These are phyloP conservation scores for Dromius quadrimaculatus DNA, from an alignment of 2,888 invertebrate genomes.

Conservation along the genomic window DNA sequence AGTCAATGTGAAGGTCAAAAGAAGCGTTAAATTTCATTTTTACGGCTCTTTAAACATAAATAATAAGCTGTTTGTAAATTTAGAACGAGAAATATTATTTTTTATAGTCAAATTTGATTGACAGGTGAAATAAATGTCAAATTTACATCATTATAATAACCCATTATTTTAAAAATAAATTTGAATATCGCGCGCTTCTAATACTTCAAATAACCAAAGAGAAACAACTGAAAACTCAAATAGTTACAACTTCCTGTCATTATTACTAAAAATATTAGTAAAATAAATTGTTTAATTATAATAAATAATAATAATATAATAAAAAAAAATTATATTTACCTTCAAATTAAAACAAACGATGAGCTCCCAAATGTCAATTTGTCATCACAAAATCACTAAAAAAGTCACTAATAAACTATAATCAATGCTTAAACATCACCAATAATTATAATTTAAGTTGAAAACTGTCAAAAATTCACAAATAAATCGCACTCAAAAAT, in stretches of 20 bases:
- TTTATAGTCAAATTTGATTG: too few species aligned
- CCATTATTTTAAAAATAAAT: too few species aligned
- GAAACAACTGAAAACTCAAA: too few species aligned
- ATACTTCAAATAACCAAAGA: too few species aligned
- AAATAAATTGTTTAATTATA: not conserved
- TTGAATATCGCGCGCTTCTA: too few species aligned
- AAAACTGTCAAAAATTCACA: slow-evolving; percentile 20
- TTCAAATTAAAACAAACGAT: not conserved
- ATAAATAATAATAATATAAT: not conserved
- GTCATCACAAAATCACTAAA: slow-evolving; percentile 1
- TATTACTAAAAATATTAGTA: too few species aligned
- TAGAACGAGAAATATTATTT: too few species aligned
- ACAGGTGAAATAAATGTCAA: too few species aligned
- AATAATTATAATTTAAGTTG: not conserved
- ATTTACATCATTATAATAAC: too few species aligned
- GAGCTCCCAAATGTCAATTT: slow-evolving; percentile 9
- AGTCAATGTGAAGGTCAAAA: slow-evolving; percentile 34
- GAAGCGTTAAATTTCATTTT: slow-evolving; percentile 9
- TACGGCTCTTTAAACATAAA: slow-evolving; percentile 10
- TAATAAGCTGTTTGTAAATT: too few species aligned
- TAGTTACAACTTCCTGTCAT: too few species aligned
- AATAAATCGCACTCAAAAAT: not conserved
- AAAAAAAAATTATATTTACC: slow-evolving; percentile 3
- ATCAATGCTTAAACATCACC: slow-evolving; percentile 17
- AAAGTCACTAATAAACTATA: slow-evolving; percentile 14